These are phyloP conservation scores for Noctua janthina DNA, from an alignment of 2,888 invertebrate genomes.

Conservation along the genomic window DNA sequence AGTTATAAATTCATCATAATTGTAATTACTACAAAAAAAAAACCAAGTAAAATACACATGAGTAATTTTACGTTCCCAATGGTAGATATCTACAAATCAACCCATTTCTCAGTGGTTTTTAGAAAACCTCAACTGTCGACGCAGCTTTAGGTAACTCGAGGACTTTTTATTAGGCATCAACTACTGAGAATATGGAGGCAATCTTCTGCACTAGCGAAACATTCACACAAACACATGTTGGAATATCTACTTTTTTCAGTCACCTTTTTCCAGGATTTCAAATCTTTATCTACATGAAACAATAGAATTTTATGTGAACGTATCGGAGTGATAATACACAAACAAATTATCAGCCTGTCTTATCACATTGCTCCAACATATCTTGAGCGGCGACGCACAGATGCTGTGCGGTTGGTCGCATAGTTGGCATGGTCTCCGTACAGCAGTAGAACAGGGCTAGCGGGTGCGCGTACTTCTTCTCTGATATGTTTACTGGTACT, in stretches of 20 bases:
- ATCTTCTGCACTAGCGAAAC: neutral
- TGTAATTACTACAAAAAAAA: neutral
- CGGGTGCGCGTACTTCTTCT: conserved; percentile 91
- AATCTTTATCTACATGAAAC: neutral
- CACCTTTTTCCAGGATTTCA: neutral
- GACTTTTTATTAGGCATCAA: neutral
- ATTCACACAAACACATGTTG: neutral
- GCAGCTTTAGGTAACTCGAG: neutral
- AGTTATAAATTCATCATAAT: conserved; percentile 19
- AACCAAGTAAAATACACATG: conserved; percentile 37
- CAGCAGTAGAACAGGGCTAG: conserved; percentile 93
- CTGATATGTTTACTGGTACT: conserved; percentile 91
- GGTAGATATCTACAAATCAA: conserved; percentile 34
- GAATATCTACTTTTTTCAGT: neutral
- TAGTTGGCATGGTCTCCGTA: conserved; percentile 90
- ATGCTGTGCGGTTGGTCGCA: conserved; percentile 91
- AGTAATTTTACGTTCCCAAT: conserved; percentile 38
- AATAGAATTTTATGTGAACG: neutral
- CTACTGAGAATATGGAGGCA: neutral
- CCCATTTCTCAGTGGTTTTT: neutral
- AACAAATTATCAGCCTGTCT: neutral
- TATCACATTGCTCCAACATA: conserved; percentile 71
- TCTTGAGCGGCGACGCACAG: conserved; percentile 83
- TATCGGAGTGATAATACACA: neutral
- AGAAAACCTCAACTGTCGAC: neutral